phyloP scores from a whole-genome alignment of 1,140 invertebrate genomes.

The Brachionus plicatilis region DNA sequence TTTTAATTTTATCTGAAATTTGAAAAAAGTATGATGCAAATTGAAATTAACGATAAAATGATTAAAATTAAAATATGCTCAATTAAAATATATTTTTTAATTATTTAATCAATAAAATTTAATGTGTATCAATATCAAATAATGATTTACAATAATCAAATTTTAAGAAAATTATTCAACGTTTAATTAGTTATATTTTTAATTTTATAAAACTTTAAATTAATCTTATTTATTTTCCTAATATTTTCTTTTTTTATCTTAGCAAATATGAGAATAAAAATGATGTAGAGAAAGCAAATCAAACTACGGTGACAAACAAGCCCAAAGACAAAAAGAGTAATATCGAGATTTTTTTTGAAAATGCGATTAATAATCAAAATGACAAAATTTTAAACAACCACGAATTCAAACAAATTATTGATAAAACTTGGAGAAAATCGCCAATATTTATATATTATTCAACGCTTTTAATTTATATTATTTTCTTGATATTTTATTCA shows the following conservation, averaged over 20 bases:
- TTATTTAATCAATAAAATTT: no score
- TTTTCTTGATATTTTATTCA: background rate
- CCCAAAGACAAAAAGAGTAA: background rate
- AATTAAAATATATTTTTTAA: no score
- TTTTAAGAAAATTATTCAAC: no score
- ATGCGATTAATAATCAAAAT: background rate
- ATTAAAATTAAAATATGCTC: no score
- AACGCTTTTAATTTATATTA: background rate
- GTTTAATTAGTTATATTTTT: no score
- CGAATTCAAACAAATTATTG: background rate
- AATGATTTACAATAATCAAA: no score
- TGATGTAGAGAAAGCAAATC: background rate
- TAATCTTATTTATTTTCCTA: no score
- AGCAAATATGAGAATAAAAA: background rate
- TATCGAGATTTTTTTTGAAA: background rate
- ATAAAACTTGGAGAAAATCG: background rate
- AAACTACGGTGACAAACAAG: background rate
- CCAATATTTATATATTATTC: background rate
- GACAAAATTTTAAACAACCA: background rate
- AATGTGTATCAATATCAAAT: no score
- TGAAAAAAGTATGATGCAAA: no score
- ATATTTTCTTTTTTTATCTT: background rate
- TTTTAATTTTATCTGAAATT: no score
- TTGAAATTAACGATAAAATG: no score
- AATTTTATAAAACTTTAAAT: no score